Evolutionary conservation across 2,113 vertebrate genomes (phyloP), one percentile per base, ranked within the genome.

Genomic region (Toxotes chatareus): DNA sequence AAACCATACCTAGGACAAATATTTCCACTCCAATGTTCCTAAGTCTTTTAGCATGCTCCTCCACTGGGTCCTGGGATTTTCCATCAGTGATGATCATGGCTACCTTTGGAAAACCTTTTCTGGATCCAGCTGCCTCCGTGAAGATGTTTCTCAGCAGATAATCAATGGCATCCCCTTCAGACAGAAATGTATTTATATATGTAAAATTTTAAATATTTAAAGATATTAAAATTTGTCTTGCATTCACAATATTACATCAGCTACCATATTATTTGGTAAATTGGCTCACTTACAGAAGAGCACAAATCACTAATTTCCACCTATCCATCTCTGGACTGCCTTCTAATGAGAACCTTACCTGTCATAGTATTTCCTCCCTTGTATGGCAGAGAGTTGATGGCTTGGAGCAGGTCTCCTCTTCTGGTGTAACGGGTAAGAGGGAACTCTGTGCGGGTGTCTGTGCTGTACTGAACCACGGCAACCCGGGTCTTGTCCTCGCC

Each of bases 351-450:
- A 11, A 38, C 21, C 64, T 71, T 91, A 95, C 98, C 98, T 93
- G 98, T 99, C 98, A 99, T 99, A 31, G 98, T 99, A 89, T 99
- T 99, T 49, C 98, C 98, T 57, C 98, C 98, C 95, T 99, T 99
- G 94, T 99, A 99, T 1, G 98, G 98, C 84, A 99, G 96, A 83
- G 94, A 95, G 93, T 95, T 98, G 90, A 99, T 99, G 80, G 97
- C 98, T 71, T 96, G 93, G 66, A 99, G 94, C 44, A 99, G 95
- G 6, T 99, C 96, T 77, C 94, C 95, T 87, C 96, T 95, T 89
- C 87, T 95, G 89, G 86, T 96, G 93, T 97, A 96, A 40, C 95
- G 96, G 89, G 96, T 99, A 85, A 99, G 94, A 82, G 96, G 95
- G 91, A 99, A 99, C 86, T 99, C 98, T 38, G 98, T 99, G 88